Evolutionary conservation across 64 coral and sea anemone genomes (phyloP).

Genomic region (Montipora foliosa): DNA sequence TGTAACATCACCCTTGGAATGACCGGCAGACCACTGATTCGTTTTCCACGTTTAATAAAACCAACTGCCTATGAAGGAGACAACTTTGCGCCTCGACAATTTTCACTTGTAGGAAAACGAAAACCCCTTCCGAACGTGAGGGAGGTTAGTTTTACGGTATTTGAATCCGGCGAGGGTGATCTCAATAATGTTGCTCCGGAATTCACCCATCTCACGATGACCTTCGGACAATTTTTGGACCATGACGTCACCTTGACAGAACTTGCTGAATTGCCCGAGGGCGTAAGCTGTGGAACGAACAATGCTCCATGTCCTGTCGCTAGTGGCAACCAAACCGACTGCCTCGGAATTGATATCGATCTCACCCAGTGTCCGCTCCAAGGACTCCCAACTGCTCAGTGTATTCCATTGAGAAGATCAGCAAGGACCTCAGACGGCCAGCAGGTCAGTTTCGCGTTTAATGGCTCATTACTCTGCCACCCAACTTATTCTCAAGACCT

Average conservation of each 20-base stretch:
- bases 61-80: not conserved
- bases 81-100: not conserved
- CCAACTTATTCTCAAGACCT: no score
- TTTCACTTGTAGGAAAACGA: not conserved
- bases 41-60: not conserved
- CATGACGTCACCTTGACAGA: slow-evolving; percentile 55
- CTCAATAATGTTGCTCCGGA: not conserved
- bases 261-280: not conserved
- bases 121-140: not conserved
- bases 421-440: not conserved
- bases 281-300: not conserved
- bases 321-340: not conserved
- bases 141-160: not conserved
- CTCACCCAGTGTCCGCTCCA: not conserved
- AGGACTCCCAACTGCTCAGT: not conserved
- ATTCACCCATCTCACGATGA: slow-evolving; percentile 63
- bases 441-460: slow-evolving; percentile 1
- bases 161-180: not conserved
- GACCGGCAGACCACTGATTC: not conserved
- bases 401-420: slow-evolving; percentile 7
- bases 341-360: not conserved
- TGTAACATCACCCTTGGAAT: not conserved
- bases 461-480: no score
- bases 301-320: not conserved
- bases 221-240: slow-evolving; percentile 52